Conservation (phyloP, 2,888 invertebrate genomes). For the Lochmaea crataegi region DNA sequence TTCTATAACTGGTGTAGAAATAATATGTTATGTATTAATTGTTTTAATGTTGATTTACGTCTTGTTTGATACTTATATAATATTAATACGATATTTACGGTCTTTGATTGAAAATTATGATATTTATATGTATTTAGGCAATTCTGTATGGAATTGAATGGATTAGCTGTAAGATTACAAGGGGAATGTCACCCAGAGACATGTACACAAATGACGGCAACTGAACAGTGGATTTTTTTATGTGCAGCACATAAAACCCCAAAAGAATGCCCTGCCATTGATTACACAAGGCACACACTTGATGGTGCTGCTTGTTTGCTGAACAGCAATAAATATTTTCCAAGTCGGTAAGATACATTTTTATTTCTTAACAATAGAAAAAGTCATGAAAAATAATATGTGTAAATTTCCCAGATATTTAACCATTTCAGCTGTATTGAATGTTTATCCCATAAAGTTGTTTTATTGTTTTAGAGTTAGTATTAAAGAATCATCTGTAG, state of each 20-base stretch:
- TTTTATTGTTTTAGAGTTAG: conserved; percentile 80
- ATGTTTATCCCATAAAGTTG: too few species aligned
- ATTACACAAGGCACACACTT: conserved; percentile 97
- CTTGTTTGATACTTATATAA: too few species aligned
- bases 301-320: conserved; percentile 98
- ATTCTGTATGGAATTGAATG: conserved; percentile 99
- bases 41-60: too few species aligned
- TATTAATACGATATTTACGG: too few species aligned
- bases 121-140: conserved; percentile 72
- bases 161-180: conserved; percentile 96
- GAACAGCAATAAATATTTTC: conserved; percentile 99
- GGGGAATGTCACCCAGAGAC: conserved; percentile 96
- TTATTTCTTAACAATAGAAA: not conserved
- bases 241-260: conserved; percentile 99
- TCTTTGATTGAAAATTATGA: too few species aligned
- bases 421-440: not conserved
- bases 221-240: conserved; percentile 99
- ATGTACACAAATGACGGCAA: conserved; percentile 99
- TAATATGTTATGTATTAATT: not conserved
- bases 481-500: conserved; percentile 98
- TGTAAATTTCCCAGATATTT: too few species aligned
- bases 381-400: too few species aligned
- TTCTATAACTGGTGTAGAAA: not conserved
- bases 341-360: conserved; percentile 82
- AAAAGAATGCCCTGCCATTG: conserved; percentile 99